Evolutionary conservation across 2,113 vertebrate genomes (phyloP), one percentile per base, ranked within the genome.

Genomic region (Spermophilus dauricus): DNA sequence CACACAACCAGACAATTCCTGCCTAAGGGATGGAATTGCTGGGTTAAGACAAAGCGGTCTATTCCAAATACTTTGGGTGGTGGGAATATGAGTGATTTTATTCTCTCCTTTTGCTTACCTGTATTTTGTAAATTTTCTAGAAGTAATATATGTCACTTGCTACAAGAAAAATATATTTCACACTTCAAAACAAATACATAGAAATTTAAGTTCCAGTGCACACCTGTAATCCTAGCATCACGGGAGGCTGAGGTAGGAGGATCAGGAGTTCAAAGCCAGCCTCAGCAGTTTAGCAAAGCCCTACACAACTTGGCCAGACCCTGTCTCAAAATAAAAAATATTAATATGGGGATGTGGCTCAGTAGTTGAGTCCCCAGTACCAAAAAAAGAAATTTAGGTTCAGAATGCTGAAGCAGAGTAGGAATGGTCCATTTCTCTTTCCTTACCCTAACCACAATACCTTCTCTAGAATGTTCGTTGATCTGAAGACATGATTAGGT

Each of bases 171-270:
- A 72, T 39, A 11, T 91, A 86, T 61, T 56, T 88, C 34, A 88
- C 5, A 39, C 53, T 92, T 77, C 73, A 87, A 95, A 78, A 87
- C 56, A 61, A 82, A 93, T 7, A 32, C 72, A 69, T 58, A 87
- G 56, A 96, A 94, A 63, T 63, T 3, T 28, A 28, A 61, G 8
- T 58, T 24, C 5, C 20, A 22, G 56, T 58, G 56, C 20, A 24
- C 56, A 58, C 56, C 56, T 58, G 56, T 58, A 58, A 58, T 58
- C 56, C 56, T 8, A 58, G 6, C 56, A 58, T 24, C 56, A 20
- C 5, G 7, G 56, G 20, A 58, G 56, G 56, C 20, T 58, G 6
- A 58, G 2, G 56, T 58, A 58, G 56, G 56, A 58, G 20, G 2
- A 58, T 58, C 20, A 58, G 20, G 20, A 24, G 56, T 58, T 58